Base-by-base conservation (phyloP, 1,140 invertebrate genomes). In the Hycleus cichorii region DNA sequence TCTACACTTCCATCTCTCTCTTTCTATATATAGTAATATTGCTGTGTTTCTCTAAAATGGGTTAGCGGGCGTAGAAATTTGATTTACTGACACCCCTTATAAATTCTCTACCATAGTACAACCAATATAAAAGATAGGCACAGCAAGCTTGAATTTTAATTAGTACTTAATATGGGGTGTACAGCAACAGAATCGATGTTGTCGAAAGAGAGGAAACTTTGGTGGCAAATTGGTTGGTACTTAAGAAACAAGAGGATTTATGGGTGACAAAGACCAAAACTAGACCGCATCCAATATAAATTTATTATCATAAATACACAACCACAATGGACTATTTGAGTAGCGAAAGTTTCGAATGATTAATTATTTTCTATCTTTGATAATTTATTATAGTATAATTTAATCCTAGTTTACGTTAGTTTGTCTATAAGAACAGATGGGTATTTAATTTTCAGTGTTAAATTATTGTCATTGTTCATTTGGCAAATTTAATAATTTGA, bases 71-170 rank as follows among this genome's bases (percentile, higher is more conserved):
- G 47, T 38, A 54, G 59, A 62, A 58, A 64, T 64, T 62, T 64
- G 63, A 64, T 64, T 64, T 64, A 64, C 47, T 42, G 57, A 55
- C 51, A 47, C 50, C 40, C 25, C 32, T 32, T 32, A 32, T 32
- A 32, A 32, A 32, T 32, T 32, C 32, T 32, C 32, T 4, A 32
- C 32, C 7, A 32, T 24, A 39, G 18, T 18, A 39, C 7, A 43
- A 11, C 32, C 32, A 32, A 32, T 32, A 32, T 32, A 32, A 32
- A 7, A 32, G 32, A 32, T 7, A 24, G 47, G 44, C 51, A 47
- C 48, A 32, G 32, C 32, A 58, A 51, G 56, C 64, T 59, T 63
- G 65, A 63, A 67, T 65, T 67, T 67, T 67, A 67, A 67, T 67
- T 67, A 67, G 63, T 48, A 58, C 57, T 60, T 64, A 64, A 63